Evolutionary conservation across 2,113 vertebrate genomes (phyloP), one percentile per base, ranked within the genome.

Genomic region (Ardeotis arabs): DNA sequence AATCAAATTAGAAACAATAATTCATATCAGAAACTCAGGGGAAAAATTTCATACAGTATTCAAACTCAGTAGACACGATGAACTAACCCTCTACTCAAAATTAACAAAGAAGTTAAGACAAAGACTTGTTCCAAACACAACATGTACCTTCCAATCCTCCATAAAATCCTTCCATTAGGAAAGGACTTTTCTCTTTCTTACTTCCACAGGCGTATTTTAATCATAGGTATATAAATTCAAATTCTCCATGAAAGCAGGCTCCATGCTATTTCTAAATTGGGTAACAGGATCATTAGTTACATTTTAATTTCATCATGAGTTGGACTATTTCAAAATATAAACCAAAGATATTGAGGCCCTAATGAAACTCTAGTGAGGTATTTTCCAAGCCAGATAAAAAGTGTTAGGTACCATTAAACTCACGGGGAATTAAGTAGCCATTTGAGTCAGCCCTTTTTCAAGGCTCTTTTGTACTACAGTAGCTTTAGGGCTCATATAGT

Each of bases 271-370:
- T 67, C 53, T 85, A 59, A 83, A 72, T 68, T 44, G 93, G 20
- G 31, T 27, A 58, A 63, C 0, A 4, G 29, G n/a, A 64, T 82
- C 17, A 53, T 22, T 60, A 53, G 72, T 39, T 53, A 62, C 9
- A 28, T 64, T 87, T 72, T 35, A 13, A 66, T 73, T 63, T 88
- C 76, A 79, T 56, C 12, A 45, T 31, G 16, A 72, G 4, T 8
- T 44, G 33, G 17, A 24, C 39, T 35, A 53, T 25, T 80, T 58
- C 29, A 90, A 69, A 68, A 49, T 10, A 68, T 7, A 75, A 89
- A 35, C 0, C 23, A 72, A 68, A 86, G 66, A 0, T 18, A 19
- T 12, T 0, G 0, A 60, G 20, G 19, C 37, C 73, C 29, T 55
- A 73, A 29, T 4, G 14, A 73, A 89, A 73, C 20, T 69, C 27